Conservation (phyloP, 2,797 vertebrate species). For the Sebastes vulpes region DNA sequence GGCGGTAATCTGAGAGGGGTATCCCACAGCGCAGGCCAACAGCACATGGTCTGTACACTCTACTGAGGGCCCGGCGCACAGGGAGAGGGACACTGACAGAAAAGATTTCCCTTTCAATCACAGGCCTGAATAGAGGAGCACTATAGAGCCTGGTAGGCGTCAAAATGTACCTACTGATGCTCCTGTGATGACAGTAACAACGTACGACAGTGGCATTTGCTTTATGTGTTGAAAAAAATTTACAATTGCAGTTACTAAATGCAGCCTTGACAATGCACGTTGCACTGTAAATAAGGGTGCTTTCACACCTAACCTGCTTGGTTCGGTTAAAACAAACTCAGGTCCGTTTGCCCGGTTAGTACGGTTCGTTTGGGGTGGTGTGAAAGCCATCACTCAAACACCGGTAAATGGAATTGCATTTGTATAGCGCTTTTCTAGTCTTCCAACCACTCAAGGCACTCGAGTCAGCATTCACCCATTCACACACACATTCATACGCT, state of each 20-base stretch:
- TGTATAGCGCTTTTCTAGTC: too few relatives aligned
- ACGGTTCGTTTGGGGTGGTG: too few relatives aligned
- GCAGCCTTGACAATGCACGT: background rate
- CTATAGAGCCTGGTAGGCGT: background rate
- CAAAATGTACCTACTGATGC: background rate
- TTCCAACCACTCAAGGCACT: too few relatives aligned
- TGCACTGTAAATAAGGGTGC: background rate
- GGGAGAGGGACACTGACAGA: conserved; percentile 1
- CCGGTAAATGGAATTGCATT: too few relatives aligned
- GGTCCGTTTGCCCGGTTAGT: too few relatives aligned
- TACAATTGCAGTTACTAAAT: background rate
- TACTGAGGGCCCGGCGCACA: conserved; percentile 3
- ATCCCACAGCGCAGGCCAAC: conserved; percentile 62
- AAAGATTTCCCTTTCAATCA: conserved; percentile 24
- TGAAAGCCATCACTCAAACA: too few relatives aligned
- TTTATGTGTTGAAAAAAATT: background rate
- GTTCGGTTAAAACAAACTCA: too few relatives aligned
- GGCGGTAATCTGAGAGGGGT: conserved; percentile 73
- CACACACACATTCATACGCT: too few relatives aligned
- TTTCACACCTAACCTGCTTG: background rate
- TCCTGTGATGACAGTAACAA: background rate
- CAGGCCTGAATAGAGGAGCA: conserved; percentile 1
- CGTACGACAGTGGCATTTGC: background rate
- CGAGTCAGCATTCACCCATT: too few relatives aligned
- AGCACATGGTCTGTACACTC: conserved; percentile 63